Evolutionary conservation across 2,113 vertebrate genomes (phyloP), one percentile per base, ranked within the genome.

Genomic region (Paraplagusia blochii): DNA sequence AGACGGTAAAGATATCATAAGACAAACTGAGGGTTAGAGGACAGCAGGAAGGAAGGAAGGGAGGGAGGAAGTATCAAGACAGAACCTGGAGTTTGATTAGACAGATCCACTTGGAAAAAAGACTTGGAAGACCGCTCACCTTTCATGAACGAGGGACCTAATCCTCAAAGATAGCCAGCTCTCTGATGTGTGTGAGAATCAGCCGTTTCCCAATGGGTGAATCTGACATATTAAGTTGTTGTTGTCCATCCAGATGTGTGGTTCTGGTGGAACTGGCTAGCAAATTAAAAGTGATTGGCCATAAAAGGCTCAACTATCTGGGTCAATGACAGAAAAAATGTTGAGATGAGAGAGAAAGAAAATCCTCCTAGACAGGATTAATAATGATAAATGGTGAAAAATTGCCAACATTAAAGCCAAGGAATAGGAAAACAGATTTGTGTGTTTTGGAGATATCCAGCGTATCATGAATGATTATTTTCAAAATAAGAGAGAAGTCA

Each of bases 141-240:
- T 50, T n/a, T 51, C 22, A 58, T 65, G 45, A 58, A 19, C 16
- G 53, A 68, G 67, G 43, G 45, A 51, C 12, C 34, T 42, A 35
- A 65, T 46, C 43, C 33, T 46, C 50, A 44, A 56, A 62, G 65
- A 60, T 53, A 42, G 0, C 1, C 44, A 29, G 13, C 51, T 56
- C 39, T 43, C 38, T 11, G 1, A 34, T 38, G 3, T 50, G 48
- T 36, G 19, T 17, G 16, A 46, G 17, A 22, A 13, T 54, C 17
- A 22, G 29, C n/a, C 8, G 13, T 39, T 29, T 33, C 53, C 29
- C 9, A 11, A 2, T 15, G 11, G 14, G 9, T 35, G 39, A 4
- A 29, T n/a, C 29, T 50, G n/a, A 29, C 22, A 29, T 13, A 34
- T 45, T 45, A 40, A 17, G 42, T 5, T 17, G 22, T 19, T 16